Evolutionary conservation across 1,140 invertebrate genomes (phyloP).

Genomic region (Drosophila ironensis): DNA sequence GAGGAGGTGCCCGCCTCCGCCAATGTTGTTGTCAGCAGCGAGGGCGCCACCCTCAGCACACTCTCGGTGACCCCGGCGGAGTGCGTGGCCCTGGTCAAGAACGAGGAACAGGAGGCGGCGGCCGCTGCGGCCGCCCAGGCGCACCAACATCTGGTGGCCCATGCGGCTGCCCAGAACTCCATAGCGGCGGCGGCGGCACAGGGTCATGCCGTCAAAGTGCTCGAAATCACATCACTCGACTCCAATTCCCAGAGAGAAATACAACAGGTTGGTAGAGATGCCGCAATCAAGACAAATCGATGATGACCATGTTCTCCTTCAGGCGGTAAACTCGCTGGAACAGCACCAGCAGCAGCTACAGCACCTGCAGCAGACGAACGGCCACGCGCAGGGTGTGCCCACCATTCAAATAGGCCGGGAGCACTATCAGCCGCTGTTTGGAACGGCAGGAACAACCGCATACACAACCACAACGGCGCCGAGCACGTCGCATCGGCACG

Average conservation of each 20-base stretch:
- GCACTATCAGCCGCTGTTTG: conserved; percentile 72
- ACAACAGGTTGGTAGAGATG: conserved; percentile 70
- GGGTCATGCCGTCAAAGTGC: conserved; percentile 70
- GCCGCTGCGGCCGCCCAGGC: conserved; percentile 45
- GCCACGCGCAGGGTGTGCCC: conserved; percentile 63
- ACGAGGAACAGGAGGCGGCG: conserved; percentile 59
- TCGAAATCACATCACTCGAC: conserved; percentile 76
- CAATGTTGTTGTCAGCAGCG: conserved; percentile 61
- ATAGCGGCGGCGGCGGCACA: conserved; percentile 52
- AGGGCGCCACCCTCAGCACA: conserved; percentile 61
- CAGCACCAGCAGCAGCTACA: conserved; percentile 77
- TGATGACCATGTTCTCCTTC: not conserved
- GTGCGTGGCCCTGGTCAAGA: conserved; percentile 66
- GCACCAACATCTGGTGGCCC: conserved; percentile 63
- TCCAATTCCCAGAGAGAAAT: conserved; percentile 78
- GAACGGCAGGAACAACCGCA: conserved; percentile 48
- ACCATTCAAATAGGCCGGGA: conserved; percentile 78
- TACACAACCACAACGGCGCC: conserved; percentile 59
- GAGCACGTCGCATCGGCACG: conserved; percentile 42
- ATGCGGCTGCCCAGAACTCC: conserved; percentile 51
- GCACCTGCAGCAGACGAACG: conserved; percentile 68
- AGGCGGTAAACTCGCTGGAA: conserved; percentile 77
- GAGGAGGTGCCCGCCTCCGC: conserved; percentile 18
- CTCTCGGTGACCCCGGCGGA: conserved; percentile 68
- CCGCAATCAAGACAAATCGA: not conserved